Evolutionary conservation across 2,888 invertebrate genomes (phyloP), one percentile per base, ranked within the genome.

Genomic region (Byasa hedistus): DNA sequence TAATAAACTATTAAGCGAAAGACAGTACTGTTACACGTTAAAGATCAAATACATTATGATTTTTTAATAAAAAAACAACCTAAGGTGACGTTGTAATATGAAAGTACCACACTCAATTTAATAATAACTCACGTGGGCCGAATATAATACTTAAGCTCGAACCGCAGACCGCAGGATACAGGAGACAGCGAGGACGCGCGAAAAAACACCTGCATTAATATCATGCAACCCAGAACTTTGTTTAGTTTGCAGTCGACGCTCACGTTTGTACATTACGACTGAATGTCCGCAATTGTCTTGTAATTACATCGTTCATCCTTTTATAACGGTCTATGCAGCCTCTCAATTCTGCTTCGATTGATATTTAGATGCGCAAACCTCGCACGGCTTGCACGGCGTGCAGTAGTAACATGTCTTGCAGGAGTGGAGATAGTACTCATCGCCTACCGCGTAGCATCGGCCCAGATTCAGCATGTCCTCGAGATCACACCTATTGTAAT

Each of bases 381-480:
- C 64, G 66, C 80, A 80, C 1, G 70, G 60, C 21, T 52, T 52
- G 52, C 52, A 21, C 0, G 70, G 69, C 5, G 66, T 55, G 12
- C n/a, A 24, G 17, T 32, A 70, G 3, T 65, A 48, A 15, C 52
- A 61, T 2, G 70, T 68, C 69, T 83, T 84, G 69, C 79, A 76
- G 0, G 83, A 76, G 32, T 83, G 82, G 3, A 87, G n/a, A 68
- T 67, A 76, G 71, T 91, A 90, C 32, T 89, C 87, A 21, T 90
- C 87, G 2, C 90, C 90, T 1, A 81, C 68, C 0, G 89, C 90
- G 70, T 83, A 83, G 64, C 89, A 88, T 0, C 84, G 80, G 21
- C 91, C 91, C 48, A 91, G 73, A 70, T 84, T 84, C 67, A 89
- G 62, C 84, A 85, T 86, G 67, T 89, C 89, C 71, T 85, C 81